Conservation (phyloP, 2,888 invertebrate species). For the Sphaerophoria taeniata region DNA sequence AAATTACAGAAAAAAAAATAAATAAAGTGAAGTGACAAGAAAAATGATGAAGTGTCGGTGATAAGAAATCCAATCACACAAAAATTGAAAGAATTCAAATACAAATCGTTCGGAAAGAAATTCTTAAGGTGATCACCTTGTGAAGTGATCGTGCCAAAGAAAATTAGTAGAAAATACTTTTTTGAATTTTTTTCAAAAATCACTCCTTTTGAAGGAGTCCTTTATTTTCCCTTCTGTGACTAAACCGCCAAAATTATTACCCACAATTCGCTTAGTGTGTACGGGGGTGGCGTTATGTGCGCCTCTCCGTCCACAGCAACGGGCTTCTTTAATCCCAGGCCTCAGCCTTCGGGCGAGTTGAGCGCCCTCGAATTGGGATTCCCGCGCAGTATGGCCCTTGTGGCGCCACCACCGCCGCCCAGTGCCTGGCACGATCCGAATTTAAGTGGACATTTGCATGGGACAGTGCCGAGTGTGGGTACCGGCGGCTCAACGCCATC, state of each 20-base stretch:
- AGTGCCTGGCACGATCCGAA: conserved; percentile 85
- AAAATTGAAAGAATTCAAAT: conserved; percentile 13
- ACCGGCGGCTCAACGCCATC: conserved; percentile 82
- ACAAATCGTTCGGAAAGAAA: conserved; percentile 18
- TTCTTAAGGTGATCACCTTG: conserved; percentile 56
- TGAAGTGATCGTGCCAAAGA: conserved; percentile 59
- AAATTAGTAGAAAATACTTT: conserved; percentile 29
- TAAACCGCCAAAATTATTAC: conserved; percentile 83
- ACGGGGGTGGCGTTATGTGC: conserved; percentile 84
- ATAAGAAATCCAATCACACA: conserved; percentile 16
- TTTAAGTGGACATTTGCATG: conserved; percentile 82
- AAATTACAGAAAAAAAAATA: conserved; percentile 68
- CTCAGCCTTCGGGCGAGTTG: conserved; percentile 82
- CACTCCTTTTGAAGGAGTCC: conserved; percentile 59
- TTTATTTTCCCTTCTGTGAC: conserved; percentile 49
- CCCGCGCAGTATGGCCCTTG: conserved; percentile 85
- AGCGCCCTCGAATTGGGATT: conserved; percentile 83
- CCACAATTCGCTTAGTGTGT: conserved; percentile 83
- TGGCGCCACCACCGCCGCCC: conserved; percentile 84
- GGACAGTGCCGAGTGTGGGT: conserved; percentile 80
- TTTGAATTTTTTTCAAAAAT: conserved; percentile 15
- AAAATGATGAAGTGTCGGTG: conserved; percentile 63
- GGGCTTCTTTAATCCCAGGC: conserved; percentile 83
- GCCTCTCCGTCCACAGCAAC: conserved; percentile 83
- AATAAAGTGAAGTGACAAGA: conserved; percentile 64